Base-by-base conservation (phyloP, 1,140 invertebrate species). In the Triops cancriformis region DNA sequence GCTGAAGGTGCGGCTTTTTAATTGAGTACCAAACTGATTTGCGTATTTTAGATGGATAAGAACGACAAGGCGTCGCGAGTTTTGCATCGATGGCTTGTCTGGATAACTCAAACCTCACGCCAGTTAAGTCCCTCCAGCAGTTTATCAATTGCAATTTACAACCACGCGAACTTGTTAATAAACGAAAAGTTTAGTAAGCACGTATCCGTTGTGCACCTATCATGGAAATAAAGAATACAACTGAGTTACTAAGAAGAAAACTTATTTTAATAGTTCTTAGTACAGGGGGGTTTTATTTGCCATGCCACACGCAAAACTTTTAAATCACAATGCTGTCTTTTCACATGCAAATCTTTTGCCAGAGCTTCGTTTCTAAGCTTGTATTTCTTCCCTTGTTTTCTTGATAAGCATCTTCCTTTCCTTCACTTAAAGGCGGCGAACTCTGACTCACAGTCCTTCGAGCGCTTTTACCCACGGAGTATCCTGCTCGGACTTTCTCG, bases 71-170 rank as follows among this genome's bases (percentile, higher is more conserved):
- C 31, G 31, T 37, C 7, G 31, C 31, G 18, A 64, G 1, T 18
- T 64, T 64, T 12, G 6, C 14, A 23, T 64, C 14, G 18, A 64
- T 23, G 23, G 51, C 14, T 64, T 64, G 31, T 37, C 31, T 64
- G 51, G 51, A 64, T 64, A 64, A 64, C 51, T 64, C 51, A 64
- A 64, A 64, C 51, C 51, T 64, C 51, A 64, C 51, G 51, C 51
- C 51, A 6, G 51, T 64, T 5, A 64, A 64, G 31, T 37, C 7
- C 51, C 51, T 64, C 23, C 23, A 23, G 51, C 51, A 23, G 51
- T 64, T 37, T 64, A 64, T 64, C 51, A 64, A 23, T 64, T 64
- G 14, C 51, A 64, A 64, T 64, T 64, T 64, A 64, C 14, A 14
- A 64, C 14, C 51, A 64, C 51, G 51, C 51, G 23, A 64, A n/a